phyloP scores from a whole-genome alignment of 2,888 invertebrate species.

The Syrphus vitripennis region DNA sequence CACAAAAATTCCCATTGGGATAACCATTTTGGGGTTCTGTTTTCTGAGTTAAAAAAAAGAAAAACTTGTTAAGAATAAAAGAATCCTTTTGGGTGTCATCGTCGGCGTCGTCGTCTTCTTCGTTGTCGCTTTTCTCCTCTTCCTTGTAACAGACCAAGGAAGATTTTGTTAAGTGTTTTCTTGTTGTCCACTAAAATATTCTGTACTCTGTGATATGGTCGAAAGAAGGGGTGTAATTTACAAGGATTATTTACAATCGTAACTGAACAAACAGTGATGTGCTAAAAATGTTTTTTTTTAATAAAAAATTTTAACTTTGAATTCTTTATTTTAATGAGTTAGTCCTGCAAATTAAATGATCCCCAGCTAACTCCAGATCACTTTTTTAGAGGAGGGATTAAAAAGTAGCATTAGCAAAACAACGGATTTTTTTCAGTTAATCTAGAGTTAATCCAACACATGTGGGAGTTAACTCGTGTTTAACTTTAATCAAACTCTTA shows the following conservation, averaged over 20 bases:
- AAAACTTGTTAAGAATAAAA: constrained; percentile 58
- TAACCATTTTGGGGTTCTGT: constrained; percentile 57
- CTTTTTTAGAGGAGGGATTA: too few species aligned
- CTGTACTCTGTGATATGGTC: not conserved
- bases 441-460: too few species aligned
- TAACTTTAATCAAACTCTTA: too few species aligned
- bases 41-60: not conserved
- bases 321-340: too few species aligned
- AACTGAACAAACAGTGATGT: not conserved
- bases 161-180: constrained; percentile 61
- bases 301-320: too few species aligned
- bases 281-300: not conserved
- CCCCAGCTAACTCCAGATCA: too few species aligned
- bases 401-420: too few species aligned
- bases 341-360: too few species aligned
- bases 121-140: not conserved
- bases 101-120: constrained; percentile 23
- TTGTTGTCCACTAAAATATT: constrained; percentile 51
- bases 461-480: too few species aligned
- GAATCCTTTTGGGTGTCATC: constrained; percentile 67
- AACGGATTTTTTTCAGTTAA: too few species aligned
- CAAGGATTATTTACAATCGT: constrained; percentile 59
- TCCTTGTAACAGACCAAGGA: constrained; percentile 12
- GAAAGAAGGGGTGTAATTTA: not conserved
- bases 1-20: constrained; percentile 55